phyloP scores from a whole-genome alignment of 2,797 vertebrate species.

The Gorsachius magnificus region DNA sequence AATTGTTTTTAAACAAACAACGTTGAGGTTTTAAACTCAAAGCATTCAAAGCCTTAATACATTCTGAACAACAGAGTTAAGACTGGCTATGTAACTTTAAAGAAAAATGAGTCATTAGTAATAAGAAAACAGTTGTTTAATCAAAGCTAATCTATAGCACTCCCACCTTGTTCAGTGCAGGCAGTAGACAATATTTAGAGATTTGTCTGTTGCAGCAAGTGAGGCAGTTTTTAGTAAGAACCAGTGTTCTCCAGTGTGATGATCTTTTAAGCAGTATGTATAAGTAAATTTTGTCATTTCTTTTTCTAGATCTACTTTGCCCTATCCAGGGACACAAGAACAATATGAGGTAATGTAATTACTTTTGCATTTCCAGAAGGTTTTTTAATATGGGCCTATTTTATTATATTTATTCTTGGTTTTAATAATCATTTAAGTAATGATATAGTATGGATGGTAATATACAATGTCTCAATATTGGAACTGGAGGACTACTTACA shows the following conservation, averaged over 20 bases:
- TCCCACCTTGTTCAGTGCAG: not conserved
- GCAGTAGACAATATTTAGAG: not conserved
- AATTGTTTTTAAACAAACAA: not conserved
- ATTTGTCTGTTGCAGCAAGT: not conserved
- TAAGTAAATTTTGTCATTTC: not conserved
- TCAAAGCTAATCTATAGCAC: not conserved
- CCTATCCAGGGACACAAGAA: constrained; percentile 90
- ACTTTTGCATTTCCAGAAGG: not conserved
- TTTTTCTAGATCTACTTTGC: constrained; percentile 88
- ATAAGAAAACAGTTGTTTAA: not conserved
- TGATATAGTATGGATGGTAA: not conserved
- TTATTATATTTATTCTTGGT: not conserved
- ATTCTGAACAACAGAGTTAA: not conserved
- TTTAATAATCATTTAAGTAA: not conserved
- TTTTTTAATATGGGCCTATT: not conserved
- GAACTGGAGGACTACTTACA: not conserved
- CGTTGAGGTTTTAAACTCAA: not conserved
- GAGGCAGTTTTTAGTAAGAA: not conserved
- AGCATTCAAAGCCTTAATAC: not conserved
- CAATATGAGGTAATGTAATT: constrained; percentile 89
- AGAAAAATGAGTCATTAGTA: not conserved
- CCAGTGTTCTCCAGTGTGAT: not conserved
- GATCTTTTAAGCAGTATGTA: not conserved
- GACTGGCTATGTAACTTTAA: not conserved
- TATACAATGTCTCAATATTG: not conserved